Evolutionary conservation across 2,113 vertebrate species (phyloP), one percentile per base, ranked within the genome.

Genomic region (Vidua chalybeata): DNA sequence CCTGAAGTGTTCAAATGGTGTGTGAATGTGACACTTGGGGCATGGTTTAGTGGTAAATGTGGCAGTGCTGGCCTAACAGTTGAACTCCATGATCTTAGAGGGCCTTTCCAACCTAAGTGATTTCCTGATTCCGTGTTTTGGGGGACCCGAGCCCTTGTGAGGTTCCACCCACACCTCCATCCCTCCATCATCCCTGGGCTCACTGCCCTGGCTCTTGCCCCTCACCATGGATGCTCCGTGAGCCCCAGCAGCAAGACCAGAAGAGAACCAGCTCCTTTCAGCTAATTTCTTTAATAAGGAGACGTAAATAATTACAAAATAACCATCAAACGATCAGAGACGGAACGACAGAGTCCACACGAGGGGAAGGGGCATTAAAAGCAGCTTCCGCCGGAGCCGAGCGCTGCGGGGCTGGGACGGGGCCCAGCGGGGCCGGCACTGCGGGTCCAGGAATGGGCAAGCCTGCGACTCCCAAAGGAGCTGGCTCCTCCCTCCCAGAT

Each of bases 241-340:
- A 77, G 43, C 33, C 77, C 30, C 59, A 18, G 26, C 51, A 75
- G 43, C 58, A 87, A 86, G 45, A 96, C 91, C 61, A 86, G 69
- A 6, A 49, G 79, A 92, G 75, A 82, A 79, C 28, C 7, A 15
- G 41, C 69, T 97, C 86, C 95, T 98, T 98, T 98, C 96, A 97
- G 97, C 97, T 97, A 51, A 5, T 98, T 97, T 98, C 97, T 98
- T 98, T 98, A 98, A 98, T 98, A 97, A 98, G 98, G 98, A 98
- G 94, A 98, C 94, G 14, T 93, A 93, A 89, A 94, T 98, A 67
- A 6, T 98, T 98, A 98, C 98, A 98, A 98, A 98, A 98, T 96
- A 97, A 98, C 98, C 93, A 71, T 96, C 86, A 46, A 95, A 98
- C 94, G 30, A 97, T 23, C 87, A 97, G 96, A 97, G 97, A 98